These are phyloP conservation scores for Eurystomus gularis DNA, from an alignment of 2,113 vertebrate genomes.

Conservation along the genomic window DNA sequence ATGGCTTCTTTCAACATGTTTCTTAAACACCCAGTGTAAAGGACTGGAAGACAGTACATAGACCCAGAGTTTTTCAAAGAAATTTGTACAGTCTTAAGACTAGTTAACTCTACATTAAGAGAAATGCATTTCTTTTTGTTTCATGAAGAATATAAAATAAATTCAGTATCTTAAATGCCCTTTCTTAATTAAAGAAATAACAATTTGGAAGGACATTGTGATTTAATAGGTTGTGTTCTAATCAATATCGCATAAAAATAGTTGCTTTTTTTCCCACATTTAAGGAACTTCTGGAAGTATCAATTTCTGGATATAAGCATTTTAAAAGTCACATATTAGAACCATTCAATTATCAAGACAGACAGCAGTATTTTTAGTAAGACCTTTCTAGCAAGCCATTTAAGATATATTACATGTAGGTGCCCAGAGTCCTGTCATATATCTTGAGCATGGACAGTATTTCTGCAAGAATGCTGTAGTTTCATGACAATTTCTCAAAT, in stretches of 20 bases:
- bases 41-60: not conserved
- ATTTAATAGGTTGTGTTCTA: not conserved
- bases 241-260: conserved; percentile 11
- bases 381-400: conserved; percentile 28
- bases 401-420: conserved; percentile 38
- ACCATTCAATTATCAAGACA: conserved; percentile 30
- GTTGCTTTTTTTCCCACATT: not conserved
- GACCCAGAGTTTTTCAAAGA: not conserved
- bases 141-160: conserved; percentile 10
- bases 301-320: not conserved
- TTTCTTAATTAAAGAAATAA: not conserved
- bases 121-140: not conserved
- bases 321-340: conserved; percentile 18
- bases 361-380: conserved; percentile 38
- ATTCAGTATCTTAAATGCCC: not conserved
- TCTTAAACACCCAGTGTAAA: not conserved
- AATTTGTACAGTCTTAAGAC: not conserved
- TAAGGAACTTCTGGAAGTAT: not conserved
- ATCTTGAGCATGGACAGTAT: conserved; percentile 6
- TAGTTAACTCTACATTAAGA: not conserved
- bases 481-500: conserved; percentile 33
- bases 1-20: conserved; percentile 3
- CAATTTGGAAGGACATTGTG: not conserved
- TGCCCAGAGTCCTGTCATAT: conserved; percentile 7
- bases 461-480: conserved; percentile 7